Evolutionary conservation across 2,888 invertebrate species (phyloP).

Genomic region (Synanthedon andrenaeformis): DNA sequence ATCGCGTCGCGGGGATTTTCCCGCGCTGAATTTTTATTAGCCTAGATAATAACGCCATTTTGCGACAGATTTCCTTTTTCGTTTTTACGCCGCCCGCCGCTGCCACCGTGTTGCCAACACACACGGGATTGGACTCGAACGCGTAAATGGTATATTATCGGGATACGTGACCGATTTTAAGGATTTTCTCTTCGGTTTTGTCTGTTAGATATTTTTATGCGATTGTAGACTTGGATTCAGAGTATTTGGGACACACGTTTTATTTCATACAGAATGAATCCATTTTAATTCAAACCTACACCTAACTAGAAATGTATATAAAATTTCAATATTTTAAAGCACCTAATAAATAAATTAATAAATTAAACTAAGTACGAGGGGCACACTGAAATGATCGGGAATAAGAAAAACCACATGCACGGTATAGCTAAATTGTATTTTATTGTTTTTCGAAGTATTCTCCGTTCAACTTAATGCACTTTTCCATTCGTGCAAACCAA

Average conservation of each 20-base stretch:
- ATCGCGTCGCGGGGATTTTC: constrained; percentile 52
- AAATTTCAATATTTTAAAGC: too few relatives aligned
- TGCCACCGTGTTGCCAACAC: constrained; percentile 21
- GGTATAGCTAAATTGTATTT: too few relatives aligned
- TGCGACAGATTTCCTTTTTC: constrained; percentile 56
- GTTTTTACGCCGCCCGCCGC: constrained; percentile 21
- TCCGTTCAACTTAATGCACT: too few relatives aligned
- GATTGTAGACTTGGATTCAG: background rate
- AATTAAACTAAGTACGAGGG: too few relatives aligned
- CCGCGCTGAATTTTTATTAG: constrained; percentile 71
- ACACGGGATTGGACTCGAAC: constrained; percentile 33
- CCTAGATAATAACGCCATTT: constrained; percentile 66
- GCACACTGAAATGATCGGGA: too few relatives aligned
- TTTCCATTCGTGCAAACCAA: too few relatives aligned
- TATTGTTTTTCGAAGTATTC: too few relatives aligned
- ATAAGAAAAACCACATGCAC: too few relatives aligned
- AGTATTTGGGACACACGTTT: background rate
- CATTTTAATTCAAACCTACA: background rate
- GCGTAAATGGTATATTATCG: constrained; percentile 26
- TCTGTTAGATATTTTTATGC: constrained; percentile 12
- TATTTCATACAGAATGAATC: background rate
- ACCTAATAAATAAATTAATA: too few relatives aligned
- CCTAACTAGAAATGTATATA: too few relatives aligned
- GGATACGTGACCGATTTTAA: constrained; percentile 33
- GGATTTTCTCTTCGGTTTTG: constrained; percentile 23